Conservation (phyloP, 2,797 vertebrate species). For the Chelon auratus region DNA sequence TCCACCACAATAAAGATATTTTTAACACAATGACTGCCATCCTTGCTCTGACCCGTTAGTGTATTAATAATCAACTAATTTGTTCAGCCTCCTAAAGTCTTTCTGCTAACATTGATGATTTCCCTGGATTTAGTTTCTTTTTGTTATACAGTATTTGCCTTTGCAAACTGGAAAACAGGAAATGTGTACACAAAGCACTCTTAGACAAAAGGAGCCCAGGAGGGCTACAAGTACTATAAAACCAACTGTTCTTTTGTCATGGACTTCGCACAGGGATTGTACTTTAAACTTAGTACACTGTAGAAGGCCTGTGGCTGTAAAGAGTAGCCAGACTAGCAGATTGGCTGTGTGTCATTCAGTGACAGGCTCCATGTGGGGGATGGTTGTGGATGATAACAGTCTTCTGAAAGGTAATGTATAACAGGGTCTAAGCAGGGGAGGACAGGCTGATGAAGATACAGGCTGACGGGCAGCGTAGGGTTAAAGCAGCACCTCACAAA, state of each 20-base stretch:
- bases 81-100: constrained; percentile 38
- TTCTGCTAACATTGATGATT: constrained; percentile 22
- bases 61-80: constrained; percentile 50
- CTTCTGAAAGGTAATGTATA: constrained; percentile 79
- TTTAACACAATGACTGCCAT: constrained; percentile 82
- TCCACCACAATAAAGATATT: constrained; percentile 87
- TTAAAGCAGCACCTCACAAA: constrained; percentile 52
- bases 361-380: constrained; percentile 74
- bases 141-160: constrained; percentile 32
- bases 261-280: constrained; percentile 73
- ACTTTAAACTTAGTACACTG: constrained; percentile 69
- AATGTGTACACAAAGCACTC: constrained; percentile 50
- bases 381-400: constrained; percentile 71
- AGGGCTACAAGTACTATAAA: constrained; percentile 70
- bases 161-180: constrained; percentile 57
- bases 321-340: constrained; percentile 60
- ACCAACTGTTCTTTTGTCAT: constrained; percentile 75
- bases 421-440: constrained; percentile 65
- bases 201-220: constrained; percentile 66
- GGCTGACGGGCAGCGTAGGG: constrained; percentile 39
- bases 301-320: constrained; percentile 48
- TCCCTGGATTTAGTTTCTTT: constrained; percentile 30
- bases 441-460: constrained; percentile 54
- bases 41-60: constrained; percentile 49
- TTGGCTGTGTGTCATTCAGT: constrained; percentile 75